Evolutionary conservation across 2,888 invertebrate genomes (phyloP).

Genomic region (Mactromeris polynyma): DNA sequence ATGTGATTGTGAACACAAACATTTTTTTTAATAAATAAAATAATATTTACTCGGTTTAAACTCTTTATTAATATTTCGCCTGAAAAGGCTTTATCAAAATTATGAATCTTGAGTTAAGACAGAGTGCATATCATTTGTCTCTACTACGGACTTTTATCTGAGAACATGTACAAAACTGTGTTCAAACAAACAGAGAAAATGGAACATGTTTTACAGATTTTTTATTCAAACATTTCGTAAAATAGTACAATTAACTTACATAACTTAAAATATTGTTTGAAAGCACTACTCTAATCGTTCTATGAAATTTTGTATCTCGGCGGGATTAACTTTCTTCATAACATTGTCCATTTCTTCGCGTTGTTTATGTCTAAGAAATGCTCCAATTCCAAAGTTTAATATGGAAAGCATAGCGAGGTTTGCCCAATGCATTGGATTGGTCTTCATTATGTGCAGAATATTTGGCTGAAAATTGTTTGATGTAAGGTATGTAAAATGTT

Average conservation of each 20-base stretch:
- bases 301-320: background rate
- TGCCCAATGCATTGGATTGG: background rate
- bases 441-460: slow-evolving; percentile 26
- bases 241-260: background rate
- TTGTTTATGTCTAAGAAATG: slow-evolving; percentile 30
- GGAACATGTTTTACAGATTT: background rate
- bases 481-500: slow-evolving; percentile 31
- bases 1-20: no score
- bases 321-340: background rate
- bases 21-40: no score
- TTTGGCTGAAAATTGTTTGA: slow-evolving; percentile 37
- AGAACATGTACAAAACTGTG: no score
- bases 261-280: background rate
- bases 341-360: slow-evolving; percentile 11
- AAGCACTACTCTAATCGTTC: background rate
- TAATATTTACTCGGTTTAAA: no score
- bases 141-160: no score
- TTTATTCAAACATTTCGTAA: background rate
- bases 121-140: no score
- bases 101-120: no score
- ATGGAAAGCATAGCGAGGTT: slow-evolving; percentile 1
- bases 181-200: background rate
- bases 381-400: slow-evolving; percentile 28
- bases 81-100: no score
- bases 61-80: no score